Evolutionary conservation across 2,888 invertebrate species (phyloP).

Genomic region (Volucella bombylans): DNA sequence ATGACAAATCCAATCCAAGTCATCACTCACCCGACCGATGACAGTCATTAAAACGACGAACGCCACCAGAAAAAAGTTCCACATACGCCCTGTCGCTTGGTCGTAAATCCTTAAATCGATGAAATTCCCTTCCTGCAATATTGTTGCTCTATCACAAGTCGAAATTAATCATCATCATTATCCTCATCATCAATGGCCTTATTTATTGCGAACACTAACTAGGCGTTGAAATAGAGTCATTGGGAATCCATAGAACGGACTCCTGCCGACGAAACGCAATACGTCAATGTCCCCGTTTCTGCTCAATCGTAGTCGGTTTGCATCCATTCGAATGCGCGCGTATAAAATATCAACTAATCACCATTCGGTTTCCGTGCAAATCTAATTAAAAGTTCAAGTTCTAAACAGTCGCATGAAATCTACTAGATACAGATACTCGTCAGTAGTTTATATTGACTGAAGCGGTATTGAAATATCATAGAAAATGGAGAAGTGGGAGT

Average conservation of each 20-base stretch:
- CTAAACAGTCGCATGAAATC: conserved; percentile 42
- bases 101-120: too few relatives aligned
- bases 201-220: neutral
- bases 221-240: conserved; percentile 26
- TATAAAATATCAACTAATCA: conserved; percentile 52
- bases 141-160: conserved; percentile 3
- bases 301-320: too few relatives aligned
- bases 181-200: conserved; percentile 1
- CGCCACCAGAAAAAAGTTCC: conserved; percentile 3
- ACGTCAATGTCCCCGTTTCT: too few relatives aligned
- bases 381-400: conserved; percentile 66
- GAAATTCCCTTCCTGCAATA: too few relatives aligned
- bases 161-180: conserved; percentile 39
- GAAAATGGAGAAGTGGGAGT: too few relatives aligned
- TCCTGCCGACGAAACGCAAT: neutral
- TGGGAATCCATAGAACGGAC: conserved; percentile 39
- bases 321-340: conserved; percentile 1
- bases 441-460: too few relatives aligned
- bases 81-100: conserved; percentile 1
- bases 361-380: conserved; percentile 42
- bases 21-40: neutral
- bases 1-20: too few relatives aligned
- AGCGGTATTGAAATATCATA: too few relatives aligned
- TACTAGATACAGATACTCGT: conserved; percentile 8
- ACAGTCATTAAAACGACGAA: conserved; percentile 15